Percentiles rank a stretch among this genome's conserved stretches.
These are phyloP conservation scores for Paracentrotus lividus DNA, from an alignment of 53 echinoderm and acorn worm species.

Conservation along the genomic window DNA sequence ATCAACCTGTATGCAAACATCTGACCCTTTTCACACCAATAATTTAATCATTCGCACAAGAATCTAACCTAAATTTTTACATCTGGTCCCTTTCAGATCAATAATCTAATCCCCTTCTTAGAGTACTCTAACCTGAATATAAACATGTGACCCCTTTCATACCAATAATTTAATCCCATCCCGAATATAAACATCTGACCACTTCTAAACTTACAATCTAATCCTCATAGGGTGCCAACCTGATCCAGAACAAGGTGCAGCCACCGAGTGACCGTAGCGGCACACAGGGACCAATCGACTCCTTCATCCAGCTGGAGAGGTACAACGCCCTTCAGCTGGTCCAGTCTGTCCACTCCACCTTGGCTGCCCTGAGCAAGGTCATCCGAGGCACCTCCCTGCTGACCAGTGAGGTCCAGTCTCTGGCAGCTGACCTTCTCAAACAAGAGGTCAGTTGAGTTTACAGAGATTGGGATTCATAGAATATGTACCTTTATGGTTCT, in stretches of 20 bases:
- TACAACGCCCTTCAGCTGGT: slow-evolving; percentile 96
- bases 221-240: slow-evolving; percentile 79
- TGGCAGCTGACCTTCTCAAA: slow-evolving; percentile 84
- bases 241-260: slow-evolving; percentile 90
- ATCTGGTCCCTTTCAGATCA: too few relatives aligned
- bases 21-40: background rate
- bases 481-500: too few relatives aligned
- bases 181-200: too few relatives aligned
- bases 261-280: slow-evolving; percentile 90
- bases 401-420: slow-evolving; percentile 92
- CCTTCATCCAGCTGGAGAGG: slow-evolving; percentile 92
- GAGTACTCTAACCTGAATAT: background rate
- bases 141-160: background rate
- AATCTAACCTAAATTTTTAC: background rate
- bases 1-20: background rate
- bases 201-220: too few relatives aligned
- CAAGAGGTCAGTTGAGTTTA: slow-evolving; percentile 90
- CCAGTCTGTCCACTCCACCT: slow-evolving; percentile 94
- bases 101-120: background rate
- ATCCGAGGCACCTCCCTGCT: slow-evolving; percentile 91
- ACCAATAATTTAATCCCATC: background rate
- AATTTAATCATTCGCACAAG: too few relatives aligned
- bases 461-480: background rate
- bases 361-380: slow-evolving; percentile 96
- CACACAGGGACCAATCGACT: slow-evolving; percentile 81